Percentiles rank a stretch among this genome's conserved stretches.
Conservation (phyloP, 2,113 vertebrate species). For the Ictalurus punctatus region DNA sequence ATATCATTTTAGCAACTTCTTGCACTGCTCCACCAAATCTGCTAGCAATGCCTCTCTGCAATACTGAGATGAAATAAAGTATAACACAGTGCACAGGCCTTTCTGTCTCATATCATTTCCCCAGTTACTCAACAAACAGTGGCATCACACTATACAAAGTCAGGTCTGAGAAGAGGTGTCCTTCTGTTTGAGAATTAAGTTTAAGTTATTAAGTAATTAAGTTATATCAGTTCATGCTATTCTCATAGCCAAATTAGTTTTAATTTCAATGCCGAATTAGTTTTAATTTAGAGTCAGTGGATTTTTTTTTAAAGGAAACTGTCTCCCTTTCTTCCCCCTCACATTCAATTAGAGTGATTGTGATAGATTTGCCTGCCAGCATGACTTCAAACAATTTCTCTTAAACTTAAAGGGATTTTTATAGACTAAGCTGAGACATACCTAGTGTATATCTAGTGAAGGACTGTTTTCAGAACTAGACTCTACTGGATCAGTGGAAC, state of each 20-base stretch:
- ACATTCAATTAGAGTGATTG: background rate
- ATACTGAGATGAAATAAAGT: constrained; percentile 67
- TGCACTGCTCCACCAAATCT: background rate
- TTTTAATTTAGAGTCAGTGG: background rate
- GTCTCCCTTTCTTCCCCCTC: no score
- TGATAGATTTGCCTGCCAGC: constrained; percentile 8
- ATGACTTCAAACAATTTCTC: background rate
- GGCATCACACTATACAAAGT: constrained; percentile 59
- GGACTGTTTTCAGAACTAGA: background rate
- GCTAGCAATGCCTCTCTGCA: constrained; percentile 54
- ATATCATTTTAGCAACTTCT: background rate
- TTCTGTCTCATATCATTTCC: constrained; percentile 58
- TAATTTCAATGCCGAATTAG: no score
- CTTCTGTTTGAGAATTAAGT: background rate
- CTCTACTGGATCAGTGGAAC: background rate
- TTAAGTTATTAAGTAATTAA: no score
- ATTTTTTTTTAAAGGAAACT: background rate
- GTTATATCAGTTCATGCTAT: background rate
- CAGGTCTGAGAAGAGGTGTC: background rate
- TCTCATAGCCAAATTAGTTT: background rate
- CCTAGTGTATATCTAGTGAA: background rate
- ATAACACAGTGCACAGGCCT: constrained; percentile 64
- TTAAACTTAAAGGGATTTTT: constrained; percentile 6
- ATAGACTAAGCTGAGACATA: background rate
- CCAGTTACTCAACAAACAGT: constrained; percentile 62